Evolutionary conservation across 2,888 invertebrate species (phyloP).

Genomic region (Troides aeacus): DNA sequence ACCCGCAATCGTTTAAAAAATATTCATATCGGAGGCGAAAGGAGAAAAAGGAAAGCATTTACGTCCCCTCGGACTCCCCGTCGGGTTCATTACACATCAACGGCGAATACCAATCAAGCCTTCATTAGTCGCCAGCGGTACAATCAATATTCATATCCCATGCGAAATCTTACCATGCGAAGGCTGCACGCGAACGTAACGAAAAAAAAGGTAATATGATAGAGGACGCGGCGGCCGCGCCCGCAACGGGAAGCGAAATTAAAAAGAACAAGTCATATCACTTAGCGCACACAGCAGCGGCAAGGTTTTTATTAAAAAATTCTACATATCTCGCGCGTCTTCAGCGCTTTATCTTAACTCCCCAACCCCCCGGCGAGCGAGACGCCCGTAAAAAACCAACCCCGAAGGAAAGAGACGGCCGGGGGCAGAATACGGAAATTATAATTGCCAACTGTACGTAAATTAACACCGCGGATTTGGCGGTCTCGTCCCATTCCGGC

Average conservation of each 20-base stretch:
- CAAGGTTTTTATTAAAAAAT: constrained; percentile 75
- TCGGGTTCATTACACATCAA: constrained; percentile 65
- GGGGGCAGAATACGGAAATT: constrained; percentile 71
- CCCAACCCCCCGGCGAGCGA: constrained; percentile 52
- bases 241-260: constrained; percentile 74
- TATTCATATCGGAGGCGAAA: constrained; percentile 37
- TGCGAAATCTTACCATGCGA: constrained; percentile 67
- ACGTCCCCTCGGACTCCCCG: constrained; percentile 44
- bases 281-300: constrained; percentile 78
- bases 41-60: constrained; percentile 54
- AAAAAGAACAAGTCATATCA: constrained; percentile 80
- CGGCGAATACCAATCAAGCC: constrained; percentile 72
- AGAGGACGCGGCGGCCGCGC: constrained; percentile 67
- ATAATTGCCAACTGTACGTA: constrained; percentile 79
- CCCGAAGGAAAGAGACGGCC: constrained; percentile 65
- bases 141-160: constrained; percentile 80
- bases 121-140: constrained; percentile 69
- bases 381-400: constrained; percentile 66
- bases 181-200: constrained; percentile 39
- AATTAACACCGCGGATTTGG: constrained; percentile 76
- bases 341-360: constrained; percentile 69
- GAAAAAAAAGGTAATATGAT: constrained; percentile 49
- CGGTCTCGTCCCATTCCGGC: constrained; percentile 50
- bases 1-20: constrained; percentile 38
- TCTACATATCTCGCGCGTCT: constrained; percentile 78